These are phyloP conservation scores for Hystrix brachyura DNA, from an alignment of 2,113 vertebrate species.

Conservation along the genomic window DNA sequence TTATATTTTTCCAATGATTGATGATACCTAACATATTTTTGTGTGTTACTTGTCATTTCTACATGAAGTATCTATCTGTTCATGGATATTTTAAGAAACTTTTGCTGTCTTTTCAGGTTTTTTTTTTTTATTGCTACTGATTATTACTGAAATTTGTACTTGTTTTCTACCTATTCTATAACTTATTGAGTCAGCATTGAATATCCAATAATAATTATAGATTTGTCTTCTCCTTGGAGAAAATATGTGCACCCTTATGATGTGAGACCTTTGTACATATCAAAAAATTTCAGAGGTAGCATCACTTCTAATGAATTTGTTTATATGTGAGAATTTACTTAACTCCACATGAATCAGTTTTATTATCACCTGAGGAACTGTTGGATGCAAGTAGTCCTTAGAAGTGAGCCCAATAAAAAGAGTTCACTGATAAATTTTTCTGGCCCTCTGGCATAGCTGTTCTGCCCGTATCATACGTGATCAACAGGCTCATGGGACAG, in stretches of 20 bases:
- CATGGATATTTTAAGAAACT: conserved; percentile 12
- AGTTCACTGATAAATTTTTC: background rate
- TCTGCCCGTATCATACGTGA: background rate
- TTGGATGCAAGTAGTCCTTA: background rate
- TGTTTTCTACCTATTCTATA: background rate
- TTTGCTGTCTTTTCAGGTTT: background rate
- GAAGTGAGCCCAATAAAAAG: background rate
- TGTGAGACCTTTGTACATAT: background rate
- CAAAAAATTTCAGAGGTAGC: background rate
- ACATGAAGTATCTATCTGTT: background rate
- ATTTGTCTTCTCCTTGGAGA: background rate
- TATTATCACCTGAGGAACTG: background rate
- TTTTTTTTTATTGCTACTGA: background rate
- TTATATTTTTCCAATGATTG: background rate
- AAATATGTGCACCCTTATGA: background rate
- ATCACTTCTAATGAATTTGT: background rate
- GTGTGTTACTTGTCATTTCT: background rate
- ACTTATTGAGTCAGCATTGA: background rate
- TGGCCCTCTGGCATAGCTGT: background rate
- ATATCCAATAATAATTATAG: background rate
- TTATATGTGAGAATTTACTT: background rate
- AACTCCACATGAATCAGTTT: background rate
- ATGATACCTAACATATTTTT: background rate
- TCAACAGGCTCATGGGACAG: background rate
- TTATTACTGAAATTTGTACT: background rate